Percentiles rank a stretch among this genome's conserved stretches.
These are phyloP conservation scores for Urocitellus parryii DNA, from an alignment of 2,113 vertebrate species.

Conservation along the genomic window DNA sequence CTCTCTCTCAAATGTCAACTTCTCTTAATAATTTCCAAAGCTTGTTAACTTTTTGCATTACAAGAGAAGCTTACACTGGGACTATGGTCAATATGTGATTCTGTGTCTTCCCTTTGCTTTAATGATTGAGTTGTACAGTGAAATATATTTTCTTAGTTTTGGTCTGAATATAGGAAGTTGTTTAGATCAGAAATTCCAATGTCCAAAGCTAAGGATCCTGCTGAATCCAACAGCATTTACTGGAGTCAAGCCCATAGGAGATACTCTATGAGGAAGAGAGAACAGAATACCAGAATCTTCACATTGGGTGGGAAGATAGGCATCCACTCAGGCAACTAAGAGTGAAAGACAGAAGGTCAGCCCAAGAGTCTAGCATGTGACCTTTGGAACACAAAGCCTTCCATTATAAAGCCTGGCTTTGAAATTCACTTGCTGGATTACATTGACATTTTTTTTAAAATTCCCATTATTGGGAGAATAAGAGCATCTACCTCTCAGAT, in stretches of 20 bases:
- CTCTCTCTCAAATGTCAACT: slow-evolving; percentile 47
- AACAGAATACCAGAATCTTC: neutral
- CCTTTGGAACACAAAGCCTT: neutral
- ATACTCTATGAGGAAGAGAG: neutral
- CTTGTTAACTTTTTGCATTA: neutral
- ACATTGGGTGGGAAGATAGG: neutral
- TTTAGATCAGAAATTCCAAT: neutral
- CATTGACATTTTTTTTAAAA: neutral
- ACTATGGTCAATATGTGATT: neutral
- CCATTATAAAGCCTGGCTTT: neutral
- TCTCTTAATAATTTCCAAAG: neutral
- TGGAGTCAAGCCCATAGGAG: neutral
- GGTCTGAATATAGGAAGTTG: neutral
- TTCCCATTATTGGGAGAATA: neutral
- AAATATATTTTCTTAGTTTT: neutral
- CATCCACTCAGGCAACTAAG: neutral
- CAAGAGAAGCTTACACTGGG: neutral
- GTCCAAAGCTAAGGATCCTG: neutral
- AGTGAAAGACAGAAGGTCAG: neutral
- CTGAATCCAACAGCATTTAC: neutral
- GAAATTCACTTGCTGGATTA: neutral
- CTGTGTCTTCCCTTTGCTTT: neutral
- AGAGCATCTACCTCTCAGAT: neutral
- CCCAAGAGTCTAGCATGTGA: neutral
- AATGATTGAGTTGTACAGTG: neutral